Evolutionary conservation across 35 echinoderm and acorn worm genomes (phyloP).

Genomic region (Ophioderma brevispina): DNA sequence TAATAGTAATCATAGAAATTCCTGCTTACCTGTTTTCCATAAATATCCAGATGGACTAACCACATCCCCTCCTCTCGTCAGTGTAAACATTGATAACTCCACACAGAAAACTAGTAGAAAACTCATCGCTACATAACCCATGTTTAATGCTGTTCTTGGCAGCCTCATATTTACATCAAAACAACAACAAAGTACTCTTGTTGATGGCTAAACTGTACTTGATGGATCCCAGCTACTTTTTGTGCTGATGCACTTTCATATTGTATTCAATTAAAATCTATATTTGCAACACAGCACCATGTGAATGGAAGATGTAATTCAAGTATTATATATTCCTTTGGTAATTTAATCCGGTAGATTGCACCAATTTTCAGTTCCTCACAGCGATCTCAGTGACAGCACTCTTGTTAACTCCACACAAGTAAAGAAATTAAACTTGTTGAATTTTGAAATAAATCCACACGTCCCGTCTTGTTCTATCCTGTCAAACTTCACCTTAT

Average conservation of each 20-base stretch:
- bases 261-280: background rate
- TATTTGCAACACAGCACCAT: background rate
- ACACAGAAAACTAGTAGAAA: background rate
- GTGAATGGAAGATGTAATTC: background rate
- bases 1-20: no score
- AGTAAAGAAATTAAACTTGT: background rate
- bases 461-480: background rate
- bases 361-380: no score
- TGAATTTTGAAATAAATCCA: background rate
- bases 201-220: background rate
- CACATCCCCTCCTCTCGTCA: background rate
- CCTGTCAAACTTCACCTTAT: background rate
- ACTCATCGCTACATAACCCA: background rate
- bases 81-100: background rate
- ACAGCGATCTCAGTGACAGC: no score
- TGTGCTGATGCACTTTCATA: background rate
- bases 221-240: background rate
- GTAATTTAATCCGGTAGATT: background rate
- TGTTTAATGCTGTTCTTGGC: background rate
- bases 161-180: background rate
- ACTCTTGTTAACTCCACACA: no score
- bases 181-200: background rate
- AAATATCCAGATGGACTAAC: background rate
- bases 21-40: background rate
- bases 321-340: background rate